Conservation (phyloP, 2,113 vertebrate genomes). For the Burhinus oedicnemus region DNA sequence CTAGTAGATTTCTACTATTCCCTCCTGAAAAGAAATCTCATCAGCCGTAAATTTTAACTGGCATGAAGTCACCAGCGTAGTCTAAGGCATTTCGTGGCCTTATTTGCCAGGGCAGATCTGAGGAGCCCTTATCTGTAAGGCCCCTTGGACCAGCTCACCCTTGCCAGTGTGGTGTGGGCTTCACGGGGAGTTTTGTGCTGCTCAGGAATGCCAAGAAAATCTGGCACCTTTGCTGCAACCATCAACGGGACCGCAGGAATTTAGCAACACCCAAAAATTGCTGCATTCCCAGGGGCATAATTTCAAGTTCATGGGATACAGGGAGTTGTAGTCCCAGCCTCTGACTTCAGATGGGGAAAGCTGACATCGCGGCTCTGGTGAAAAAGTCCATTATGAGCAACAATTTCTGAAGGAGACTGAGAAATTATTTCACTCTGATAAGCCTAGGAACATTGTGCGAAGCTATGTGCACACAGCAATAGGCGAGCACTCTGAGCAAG, state of each 20-base stretch:
- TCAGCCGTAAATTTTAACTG: neutral
- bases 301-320: neutral
- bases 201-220: neutral
- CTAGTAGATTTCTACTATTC: neutral
- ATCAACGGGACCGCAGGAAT: accelerated
- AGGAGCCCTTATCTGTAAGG: neutral
- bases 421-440: constrained; percentile 21
- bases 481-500: neutral
- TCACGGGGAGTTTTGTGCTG: accelerated
- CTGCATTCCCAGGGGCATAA: neutral
- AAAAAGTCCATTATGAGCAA: neutral
- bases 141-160: neutral
- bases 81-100: accelerated
- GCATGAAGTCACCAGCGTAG: accelerated
- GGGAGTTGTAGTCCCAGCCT: neutral
- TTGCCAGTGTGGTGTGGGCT: accelerated
- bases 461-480: neutral
- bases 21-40: neutral
- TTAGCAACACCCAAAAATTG: neutral
- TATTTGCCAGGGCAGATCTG: neutral
- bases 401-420: neutral
- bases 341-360: neutral
- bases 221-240: neutral
- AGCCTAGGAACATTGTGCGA: constrained; percentile 26
- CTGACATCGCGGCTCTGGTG: accelerated